Conservation (phyloP, 2,113 vertebrate species). For the Gnathonemus echidnorhynchus region DNA sequence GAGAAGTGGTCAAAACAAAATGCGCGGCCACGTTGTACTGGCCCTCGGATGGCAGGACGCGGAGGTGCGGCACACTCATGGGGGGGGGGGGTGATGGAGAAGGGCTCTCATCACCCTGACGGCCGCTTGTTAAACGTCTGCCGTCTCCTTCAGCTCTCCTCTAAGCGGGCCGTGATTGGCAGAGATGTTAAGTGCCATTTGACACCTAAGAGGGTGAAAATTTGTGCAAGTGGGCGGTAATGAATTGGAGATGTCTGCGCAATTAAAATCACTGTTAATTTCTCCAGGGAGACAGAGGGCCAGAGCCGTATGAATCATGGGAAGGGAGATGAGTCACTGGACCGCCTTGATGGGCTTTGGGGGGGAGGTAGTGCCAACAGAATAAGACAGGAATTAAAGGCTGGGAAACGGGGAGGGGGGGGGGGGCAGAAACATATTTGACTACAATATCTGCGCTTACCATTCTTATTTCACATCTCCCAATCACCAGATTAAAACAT, state of each 20-base stretch:
- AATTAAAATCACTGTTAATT: conserved; percentile 75
- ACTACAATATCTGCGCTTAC: neutral
- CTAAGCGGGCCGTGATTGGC: conserved; percentile 63
- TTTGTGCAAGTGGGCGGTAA: conserved; percentile 56
- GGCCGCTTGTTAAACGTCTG: conserved; percentile 25
- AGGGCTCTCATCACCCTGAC: conserved; percentile 20
- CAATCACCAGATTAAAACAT: neutral
- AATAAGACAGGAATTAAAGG: conserved; percentile 1
- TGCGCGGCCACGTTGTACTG: neutral
- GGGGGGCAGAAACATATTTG: neutral
- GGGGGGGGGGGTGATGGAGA: conserved; percentile 8
- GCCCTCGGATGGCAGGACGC: neutral
- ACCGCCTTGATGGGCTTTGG: conserved; percentile 15
- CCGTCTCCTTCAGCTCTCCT: conserved; percentile 61
- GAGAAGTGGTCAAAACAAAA: neutral
- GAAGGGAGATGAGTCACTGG: conserved; percentile 34
- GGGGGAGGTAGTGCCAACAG: neutral
- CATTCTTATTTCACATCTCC: neutral
- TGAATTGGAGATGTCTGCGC: conserved; percentile 68
- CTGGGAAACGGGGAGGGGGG: neutral
- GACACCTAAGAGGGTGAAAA: conserved; percentile 66
- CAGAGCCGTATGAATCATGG: conserved; percentile 60
- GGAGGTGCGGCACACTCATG: neutral
- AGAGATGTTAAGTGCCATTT: conserved; percentile 74
- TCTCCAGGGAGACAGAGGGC: conserved; percentile 64